Base-by-base conservation (phyloP, 2,888 invertebrate species). In the Oscheius onirici region DNA sequence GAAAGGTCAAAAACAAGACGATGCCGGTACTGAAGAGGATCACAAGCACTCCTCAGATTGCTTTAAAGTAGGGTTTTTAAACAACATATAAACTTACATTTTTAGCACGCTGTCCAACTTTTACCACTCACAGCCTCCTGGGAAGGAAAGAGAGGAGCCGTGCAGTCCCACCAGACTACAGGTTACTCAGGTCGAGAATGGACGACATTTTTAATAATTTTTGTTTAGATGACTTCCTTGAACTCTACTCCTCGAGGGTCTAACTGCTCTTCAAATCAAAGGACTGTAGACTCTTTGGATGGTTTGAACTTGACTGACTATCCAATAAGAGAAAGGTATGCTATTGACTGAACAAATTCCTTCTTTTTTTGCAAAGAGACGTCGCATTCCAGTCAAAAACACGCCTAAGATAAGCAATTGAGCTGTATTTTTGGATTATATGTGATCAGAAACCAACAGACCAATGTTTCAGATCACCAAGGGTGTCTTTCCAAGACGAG, bases 201-300 rank as follows among this genome's bases (percentile, higher is more conserved):
- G n/a, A n/a, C n/a, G n/a, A 34, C 26, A 54, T 34, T n/a, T 15
- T 66, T 28, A 15, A 24, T 44, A 15, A 11, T 1, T 17, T 15
- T 20, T 8, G 17, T 44, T 34, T 75, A 82, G 79, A 81, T 77
- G 10, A 82, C 83, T 8, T 82, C 82, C 0, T 52, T 83, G 20
- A 76, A 73, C 65, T 79, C 79, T 15, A 79, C 83, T 10, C 83
- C 82, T 28, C 51, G 82, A 17, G 76, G 79, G 5, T 81, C 80
- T 17, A 72, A 79, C 44, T 72, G 73, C 1, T 76, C 76, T 8
- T 55, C 65, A 5, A 46, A 26, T 63, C 63, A 46, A 10, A 46
- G 49, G 34, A 63, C 46, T 46, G 69, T 71, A 1, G 76, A 78
- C 58, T 73, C 73, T 2, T 69, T 76, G 70, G 46, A 76, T n/a